Evolutionary conservation across 2,888 invertebrate genomes (phyloP).

Genomic region (Idaea aversata): DNA sequence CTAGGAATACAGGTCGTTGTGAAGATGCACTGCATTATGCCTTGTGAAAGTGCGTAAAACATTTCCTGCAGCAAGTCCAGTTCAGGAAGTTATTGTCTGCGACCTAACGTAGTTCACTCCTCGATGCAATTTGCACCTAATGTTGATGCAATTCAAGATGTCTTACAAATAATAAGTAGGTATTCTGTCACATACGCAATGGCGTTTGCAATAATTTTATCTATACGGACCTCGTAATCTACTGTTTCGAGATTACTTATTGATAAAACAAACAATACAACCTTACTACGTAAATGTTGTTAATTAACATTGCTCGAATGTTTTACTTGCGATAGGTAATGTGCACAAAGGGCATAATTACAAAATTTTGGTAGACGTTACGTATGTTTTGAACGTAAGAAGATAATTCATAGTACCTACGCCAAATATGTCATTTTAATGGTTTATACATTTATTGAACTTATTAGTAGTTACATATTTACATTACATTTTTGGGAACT

Average conservation of each 20-base stretch:
- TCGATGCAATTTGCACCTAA: constrained; percentile 33
- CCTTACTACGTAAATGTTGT: not conserved
- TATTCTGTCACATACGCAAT: constrained; percentile 11
- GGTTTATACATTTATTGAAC: no score
- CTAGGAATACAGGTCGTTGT: constrained; percentile 21
- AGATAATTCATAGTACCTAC: no score
- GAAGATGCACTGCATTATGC: constrained; percentile 31
- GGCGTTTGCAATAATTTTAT: no score
- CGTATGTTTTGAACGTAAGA: no score
- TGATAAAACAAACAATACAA: not conserved
- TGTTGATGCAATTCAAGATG: constrained; percentile 49
- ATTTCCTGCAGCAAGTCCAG: constrained; percentile 47
- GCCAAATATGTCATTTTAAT: no score
- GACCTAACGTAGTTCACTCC: constrained; percentile 33
- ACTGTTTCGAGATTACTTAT: not conserved
- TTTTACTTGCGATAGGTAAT: no score
- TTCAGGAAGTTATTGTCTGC: constrained; percentile 46
- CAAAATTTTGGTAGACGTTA: no score
- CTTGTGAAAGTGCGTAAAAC: constrained; percentile 51
- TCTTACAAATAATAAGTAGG: constrained; percentile 31
- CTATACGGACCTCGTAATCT: not conserved
- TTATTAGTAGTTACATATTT: no score
- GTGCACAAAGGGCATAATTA: no score
- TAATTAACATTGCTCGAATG: no score
- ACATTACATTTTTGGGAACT: no score